These are phyloP conservation scores for Hermetia illucens DNA, from an alignment of 1,140 invertebrate genomes.

Conservation along the genomic window DNA sequence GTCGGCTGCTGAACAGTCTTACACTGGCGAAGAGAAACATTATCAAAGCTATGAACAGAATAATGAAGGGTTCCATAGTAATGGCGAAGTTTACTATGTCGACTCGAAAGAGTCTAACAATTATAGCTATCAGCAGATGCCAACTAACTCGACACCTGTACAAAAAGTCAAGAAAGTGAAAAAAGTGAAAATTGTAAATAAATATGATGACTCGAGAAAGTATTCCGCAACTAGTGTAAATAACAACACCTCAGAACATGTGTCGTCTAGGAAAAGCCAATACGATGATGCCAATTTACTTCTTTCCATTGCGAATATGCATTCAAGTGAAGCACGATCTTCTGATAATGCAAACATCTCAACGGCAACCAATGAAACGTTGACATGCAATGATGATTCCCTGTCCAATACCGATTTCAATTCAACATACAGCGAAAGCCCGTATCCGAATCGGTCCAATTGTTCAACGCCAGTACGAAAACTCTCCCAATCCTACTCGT, in stretches of 20 bases:
- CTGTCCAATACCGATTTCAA: constrained; percentile 3
- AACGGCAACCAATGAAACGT: background rate
- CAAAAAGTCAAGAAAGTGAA: constrained; percentile 1
- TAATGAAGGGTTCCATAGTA: too few species aligned
- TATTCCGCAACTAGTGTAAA: background rate
- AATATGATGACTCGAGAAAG: background rate
- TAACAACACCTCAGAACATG: background rate
- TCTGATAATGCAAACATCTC: background rate
- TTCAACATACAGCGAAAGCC: background rate
- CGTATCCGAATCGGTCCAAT: background rate
- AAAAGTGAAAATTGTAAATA: background rate
- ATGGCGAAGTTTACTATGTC: too few species aligned
- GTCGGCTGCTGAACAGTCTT: too few species aligned
- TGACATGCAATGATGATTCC: background rate
- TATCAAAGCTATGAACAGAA: too few species aligned
- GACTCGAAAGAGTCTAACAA: too few species aligned
- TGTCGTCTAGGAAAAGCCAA: background rate
- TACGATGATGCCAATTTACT: constrained; percentile 4
- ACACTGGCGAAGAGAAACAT: too few species aligned
- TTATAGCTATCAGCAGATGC: too few species aligned
- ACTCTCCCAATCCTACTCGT: background rate
- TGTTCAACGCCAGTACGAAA: background rate
- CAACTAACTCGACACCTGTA: too few species aligned
- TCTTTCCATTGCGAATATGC: background rate
- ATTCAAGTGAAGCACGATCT: background rate